A percentile compares a stretch with the other conserved stretches of the same genome.
These are phyloP conservation scores for Amphipoea oculea DNA, from an alignment of 2,888 invertebrate species.

Conservation along the genomic window DNA sequence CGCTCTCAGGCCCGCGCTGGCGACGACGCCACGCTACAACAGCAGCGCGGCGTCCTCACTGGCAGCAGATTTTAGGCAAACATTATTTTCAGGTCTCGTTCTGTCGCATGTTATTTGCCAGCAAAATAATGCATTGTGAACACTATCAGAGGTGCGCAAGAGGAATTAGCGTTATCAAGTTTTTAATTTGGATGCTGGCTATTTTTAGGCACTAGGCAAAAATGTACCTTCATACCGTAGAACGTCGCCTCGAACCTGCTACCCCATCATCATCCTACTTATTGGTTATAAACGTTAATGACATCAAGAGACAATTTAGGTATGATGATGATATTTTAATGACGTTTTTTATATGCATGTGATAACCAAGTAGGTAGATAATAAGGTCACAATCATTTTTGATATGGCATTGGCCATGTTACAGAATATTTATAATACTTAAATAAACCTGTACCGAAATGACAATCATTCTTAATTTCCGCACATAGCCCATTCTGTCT, in stretches of 20 bases:
- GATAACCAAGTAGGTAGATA: slow-evolving; percentile 19
- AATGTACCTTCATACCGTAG: slow-evolving; percentile 74
- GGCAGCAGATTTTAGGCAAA: slow-evolving; percentile 77
- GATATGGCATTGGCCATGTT: slow-evolving; percentile 5
- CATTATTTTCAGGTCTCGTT: slow-evolving; percentile 70
- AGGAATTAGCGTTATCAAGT: slow-evolving; percentile 76
- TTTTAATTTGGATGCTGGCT: slow-evolving; percentile 72
- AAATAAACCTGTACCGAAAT: slow-evolving; percentile 51
- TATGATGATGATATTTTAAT: slow-evolving; percentile 25
- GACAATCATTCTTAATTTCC: slow-evolving; percentile 46
- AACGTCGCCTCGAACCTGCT: slow-evolving; percentile 78
- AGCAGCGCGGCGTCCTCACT: slow-evolving; percentile 53
- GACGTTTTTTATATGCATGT: slow-evolving; percentile 18
- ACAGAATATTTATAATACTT: slow-evolving; percentile 7
- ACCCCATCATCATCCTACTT: slow-evolving; percentile 67
- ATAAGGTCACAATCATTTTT: slow-evolving; percentile 27
- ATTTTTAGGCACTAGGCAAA: slow-evolving; percentile 57
- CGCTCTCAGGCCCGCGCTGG: slow-evolving; percentile 80
- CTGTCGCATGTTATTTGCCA: slow-evolving; percentile 79
- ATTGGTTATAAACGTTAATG: slow-evolving; percentile 53
- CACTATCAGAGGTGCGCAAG: slow-evolving; percentile 76
- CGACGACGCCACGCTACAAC: slow-evolving; percentile 36
- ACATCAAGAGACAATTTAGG: slow-evolving; percentile 43
- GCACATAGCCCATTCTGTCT: slow-evolving; percentile 11
- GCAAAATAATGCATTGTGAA: slow-evolving; percentile 73